Percentiles rank a stretch among this genome's conserved stretches.
phyloP scores from a whole-genome alignment of 2,797 vertebrate species.

The Spheniscus humboldti region DNA sequence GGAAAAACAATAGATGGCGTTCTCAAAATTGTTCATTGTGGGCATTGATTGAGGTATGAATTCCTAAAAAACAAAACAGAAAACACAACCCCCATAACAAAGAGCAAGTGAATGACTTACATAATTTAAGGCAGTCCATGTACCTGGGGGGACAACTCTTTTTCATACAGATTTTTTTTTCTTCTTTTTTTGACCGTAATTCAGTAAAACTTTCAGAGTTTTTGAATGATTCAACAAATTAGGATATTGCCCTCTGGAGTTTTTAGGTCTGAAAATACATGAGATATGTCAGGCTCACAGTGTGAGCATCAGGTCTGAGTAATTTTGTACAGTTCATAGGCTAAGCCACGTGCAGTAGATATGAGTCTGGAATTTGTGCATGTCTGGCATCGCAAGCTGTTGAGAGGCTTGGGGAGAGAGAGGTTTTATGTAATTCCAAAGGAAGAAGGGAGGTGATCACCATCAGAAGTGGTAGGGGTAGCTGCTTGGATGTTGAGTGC shows the following conservation, averaged over 20 bases:
- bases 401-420: neutral
- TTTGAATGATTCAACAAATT: neutral
- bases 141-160: neutral
- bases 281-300: neutral
- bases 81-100: neutral
- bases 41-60: neutral
- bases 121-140: neutral
- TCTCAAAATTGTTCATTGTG: neutral
- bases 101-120: neutral
- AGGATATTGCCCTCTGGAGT: neutral
- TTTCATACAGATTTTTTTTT: neutral
- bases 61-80: neutral
- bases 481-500: neutral
- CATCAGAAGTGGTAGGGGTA: neutral
- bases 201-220: neutral
- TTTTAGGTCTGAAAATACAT: neutral
- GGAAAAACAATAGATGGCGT: neutral
- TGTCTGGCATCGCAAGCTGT: neutral
- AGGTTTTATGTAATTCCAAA: neutral
- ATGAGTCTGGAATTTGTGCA: neutral
- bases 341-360: neutral
- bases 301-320: neutral
- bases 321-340: neutral
- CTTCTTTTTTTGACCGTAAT: neutral
- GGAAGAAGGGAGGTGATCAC: neutral